Percentiles rank a stretch among this genome's conserved stretches.
Evolutionary conservation across 2,113 vertebrate genomes (phyloP).

Genomic region (Indicator maculatus): DNA sequence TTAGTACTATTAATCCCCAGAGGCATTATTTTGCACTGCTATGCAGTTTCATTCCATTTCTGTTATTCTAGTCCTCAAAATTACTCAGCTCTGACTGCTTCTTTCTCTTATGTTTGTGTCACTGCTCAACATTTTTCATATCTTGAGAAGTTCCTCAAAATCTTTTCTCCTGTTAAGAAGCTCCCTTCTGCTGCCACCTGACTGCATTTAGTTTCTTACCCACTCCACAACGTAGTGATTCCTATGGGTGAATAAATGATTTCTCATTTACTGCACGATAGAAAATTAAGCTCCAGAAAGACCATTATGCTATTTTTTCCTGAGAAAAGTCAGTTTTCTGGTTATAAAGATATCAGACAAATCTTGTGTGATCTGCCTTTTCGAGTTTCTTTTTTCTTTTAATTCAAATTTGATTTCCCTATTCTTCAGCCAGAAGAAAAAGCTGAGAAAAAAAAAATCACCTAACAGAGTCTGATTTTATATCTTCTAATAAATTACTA

Average conservation of each 20-base stretch:
- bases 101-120: not conserved
- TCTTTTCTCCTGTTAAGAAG: not conserved
- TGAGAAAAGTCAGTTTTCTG: not conserved
- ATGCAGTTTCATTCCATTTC: conserved; percentile 36
- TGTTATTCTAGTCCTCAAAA: not conserved
- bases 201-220: not conserved
- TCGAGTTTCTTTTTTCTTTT: not conserved
- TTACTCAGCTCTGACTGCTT: not conserved
- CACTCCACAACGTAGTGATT: not conserved
- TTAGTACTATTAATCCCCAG: not conserved
- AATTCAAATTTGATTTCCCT: conserved; percentile 7
- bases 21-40: conserved; percentile 8
- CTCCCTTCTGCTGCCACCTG: not conserved
- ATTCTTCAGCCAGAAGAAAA: not conserved
- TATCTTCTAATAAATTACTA: conserved; percentile 17
- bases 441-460: not conserved
- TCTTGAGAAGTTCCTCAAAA: not conserved
- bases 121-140: not conserved
- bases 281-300: not conserved
- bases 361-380: not conserved
- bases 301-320: not conserved
- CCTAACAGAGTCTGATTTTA: not conserved
- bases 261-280: not conserved
- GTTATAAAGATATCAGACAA: not conserved
- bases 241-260: not conserved